A percentile compares a stretch with the other conserved stretches of the same genome.
phyloP scores from a whole-genome alignment of 2,797 vertebrate species.

The Champsocephalus esox region DNA sequence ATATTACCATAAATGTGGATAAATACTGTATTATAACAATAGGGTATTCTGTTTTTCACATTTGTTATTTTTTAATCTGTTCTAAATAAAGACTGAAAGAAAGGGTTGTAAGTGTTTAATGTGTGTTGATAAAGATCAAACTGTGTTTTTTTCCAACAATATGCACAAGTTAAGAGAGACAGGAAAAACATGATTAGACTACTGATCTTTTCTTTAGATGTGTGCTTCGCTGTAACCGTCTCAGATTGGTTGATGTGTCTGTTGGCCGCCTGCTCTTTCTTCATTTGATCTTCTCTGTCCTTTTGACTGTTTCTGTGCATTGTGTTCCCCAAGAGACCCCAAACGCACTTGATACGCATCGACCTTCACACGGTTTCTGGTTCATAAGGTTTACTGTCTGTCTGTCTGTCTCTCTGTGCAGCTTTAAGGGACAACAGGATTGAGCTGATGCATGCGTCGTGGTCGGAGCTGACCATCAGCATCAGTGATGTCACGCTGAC shows the following conservation, averaged over 20 bases:
- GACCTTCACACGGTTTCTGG: background rate
- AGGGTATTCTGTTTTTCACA: too few relatives aligned
- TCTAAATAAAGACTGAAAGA: too few relatives aligned
- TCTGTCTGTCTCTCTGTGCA: constrained; percentile 72
- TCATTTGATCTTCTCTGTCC: background rate
- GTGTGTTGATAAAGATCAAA: background rate
- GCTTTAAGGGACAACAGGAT: constrained; percentile 98
- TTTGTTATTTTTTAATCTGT: too few relatives aligned
- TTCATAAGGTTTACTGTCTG: constrained; percentile 1
- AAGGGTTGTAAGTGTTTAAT: background rate
- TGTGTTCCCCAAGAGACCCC: background rate
- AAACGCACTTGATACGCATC: background rate
- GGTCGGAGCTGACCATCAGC: constrained; percentile 96
- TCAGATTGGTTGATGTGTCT: background rate
- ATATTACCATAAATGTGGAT: too few relatives aligned
- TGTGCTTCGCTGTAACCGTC: constrained; percentile 5
- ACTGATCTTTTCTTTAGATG: background rate
- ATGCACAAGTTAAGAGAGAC: background rate
- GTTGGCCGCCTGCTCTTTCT: background rate
- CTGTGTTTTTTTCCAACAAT: background rate
- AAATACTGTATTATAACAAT: too few relatives aligned
- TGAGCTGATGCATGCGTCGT: constrained; percentile 94
- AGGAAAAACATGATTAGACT: constrained; percentile 1
- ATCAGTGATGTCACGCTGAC: constrained; percentile 93
- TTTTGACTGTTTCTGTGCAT: background rate